phyloP scores from a whole-genome alignment of 2,888 invertebrate genomes.

The Prenolepis imparis region DNA sequence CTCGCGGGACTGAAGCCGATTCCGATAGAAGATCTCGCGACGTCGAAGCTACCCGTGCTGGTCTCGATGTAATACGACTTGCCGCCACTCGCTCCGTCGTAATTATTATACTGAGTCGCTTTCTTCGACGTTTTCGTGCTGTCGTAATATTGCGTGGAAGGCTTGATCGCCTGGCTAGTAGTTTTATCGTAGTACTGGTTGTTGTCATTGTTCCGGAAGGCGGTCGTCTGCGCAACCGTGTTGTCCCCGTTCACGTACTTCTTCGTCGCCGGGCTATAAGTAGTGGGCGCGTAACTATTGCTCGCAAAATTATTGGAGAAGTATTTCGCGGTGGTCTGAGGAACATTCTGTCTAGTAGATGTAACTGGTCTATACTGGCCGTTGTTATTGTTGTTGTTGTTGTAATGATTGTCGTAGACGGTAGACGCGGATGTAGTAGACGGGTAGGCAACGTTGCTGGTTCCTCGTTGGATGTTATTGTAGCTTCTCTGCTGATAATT shows the following conservation, averaged over 20 bases:
- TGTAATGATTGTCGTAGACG: constrained; percentile 76
- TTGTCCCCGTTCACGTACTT: constrained; percentile 71
- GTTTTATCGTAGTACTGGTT: constrained; percentile 78
- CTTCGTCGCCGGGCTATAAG: constrained; percentile 84
- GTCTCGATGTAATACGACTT: constrained; percentile 79
- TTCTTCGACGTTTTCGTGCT: constrained; percentile 82
- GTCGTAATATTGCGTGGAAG: constrained; percentile 79
- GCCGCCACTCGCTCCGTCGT: constrained; percentile 77
- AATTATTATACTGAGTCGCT: constrained; percentile 79
- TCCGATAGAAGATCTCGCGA: constrained; percentile 79
- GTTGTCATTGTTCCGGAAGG: constrained; percentile 66
- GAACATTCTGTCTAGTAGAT: constrained; percentile 83
- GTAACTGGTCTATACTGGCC: constrained; percentile 76
- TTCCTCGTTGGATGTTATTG: constrained; percentile 82
- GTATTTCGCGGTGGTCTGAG: constrained; percentile 78
- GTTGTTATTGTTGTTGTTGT: constrained; percentile 69
- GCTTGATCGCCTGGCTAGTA: constrained; percentile 67
- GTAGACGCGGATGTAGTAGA: constrained; percentile 78
- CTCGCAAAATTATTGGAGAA: constrained; percentile 85
- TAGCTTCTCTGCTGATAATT: constrained; percentile 80
- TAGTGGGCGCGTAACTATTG: constrained; percentile 87
- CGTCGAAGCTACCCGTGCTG: constrained; percentile 81
- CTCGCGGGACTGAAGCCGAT: constrained; percentile 85
- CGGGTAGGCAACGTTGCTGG: constrained; percentile 68
- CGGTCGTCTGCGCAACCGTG: constrained; percentile 64